A percentile compares a stretch with the other conserved stretches of the same genome.
phyloP scores from a whole-genome alignment of 2,888 invertebrate genomes.

The Drosophila kuntzei region DNA sequence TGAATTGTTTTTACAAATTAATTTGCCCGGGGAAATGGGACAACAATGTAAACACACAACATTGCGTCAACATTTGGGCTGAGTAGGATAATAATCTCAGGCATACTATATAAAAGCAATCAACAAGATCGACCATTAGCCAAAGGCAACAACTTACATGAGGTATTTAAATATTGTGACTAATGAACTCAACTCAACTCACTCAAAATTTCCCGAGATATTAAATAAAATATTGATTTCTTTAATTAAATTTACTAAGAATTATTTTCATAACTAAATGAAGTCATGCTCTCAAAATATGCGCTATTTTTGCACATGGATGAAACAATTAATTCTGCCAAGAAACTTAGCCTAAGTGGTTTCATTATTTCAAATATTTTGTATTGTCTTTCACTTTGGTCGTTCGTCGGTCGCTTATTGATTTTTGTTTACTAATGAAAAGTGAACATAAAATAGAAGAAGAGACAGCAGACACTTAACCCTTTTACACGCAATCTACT shows the following conservation, averaged over 20 bases:
- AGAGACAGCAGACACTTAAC: constrained; percentile 64
- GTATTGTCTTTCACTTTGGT: constrained; percentile 19
- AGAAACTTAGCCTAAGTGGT: constrained; percentile 26
- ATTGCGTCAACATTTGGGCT: constrained; percentile 4
- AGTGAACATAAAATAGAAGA: constrained; percentile 63
- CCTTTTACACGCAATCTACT: constrained; percentile 78
- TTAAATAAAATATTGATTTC: constrained; percentile 12
- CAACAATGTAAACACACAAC: constrained; percentile 26
- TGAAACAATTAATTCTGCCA: constrained; percentile 16
- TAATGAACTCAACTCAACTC: constrained; percentile 26
- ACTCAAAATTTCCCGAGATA: not conserved
- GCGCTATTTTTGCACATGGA: not conserved
- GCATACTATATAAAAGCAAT: constrained; percentile 22
- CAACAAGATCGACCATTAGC: constrained; percentile 4
- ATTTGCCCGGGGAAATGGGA: constrained; percentile 29
- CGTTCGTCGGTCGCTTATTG: constrained; percentile 51
- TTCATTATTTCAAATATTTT: constrained; percentile 18
- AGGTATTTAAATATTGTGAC: constrained; percentile 9
- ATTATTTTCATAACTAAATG: constrained; percentile 7
- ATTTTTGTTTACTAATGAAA: constrained; percentile 79
- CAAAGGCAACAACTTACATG: constrained; percentile 8
- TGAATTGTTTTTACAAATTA: constrained; percentile 49
- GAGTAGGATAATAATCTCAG: constrained; percentile 33
- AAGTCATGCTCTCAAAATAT: not conserved
- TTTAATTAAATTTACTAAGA: constrained; percentile 4